Base-by-base conservation (phyloP, 2,797 vertebrate genomes). In the Rhinichthys osculus region DNA sequence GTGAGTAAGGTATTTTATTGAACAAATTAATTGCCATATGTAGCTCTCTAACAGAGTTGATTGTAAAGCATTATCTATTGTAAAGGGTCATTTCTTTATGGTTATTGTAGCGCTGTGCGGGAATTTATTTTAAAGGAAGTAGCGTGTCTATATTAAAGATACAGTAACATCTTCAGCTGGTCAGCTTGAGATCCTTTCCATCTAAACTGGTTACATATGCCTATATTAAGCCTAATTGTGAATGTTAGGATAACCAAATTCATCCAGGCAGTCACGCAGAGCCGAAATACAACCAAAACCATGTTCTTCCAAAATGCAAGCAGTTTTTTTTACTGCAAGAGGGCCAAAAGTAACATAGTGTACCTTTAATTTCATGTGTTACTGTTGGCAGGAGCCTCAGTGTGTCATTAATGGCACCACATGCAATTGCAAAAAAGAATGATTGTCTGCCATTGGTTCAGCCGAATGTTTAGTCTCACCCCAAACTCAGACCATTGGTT, bases 401-500 rank as follows among this genome's bases (percentile, higher is more conserved):
- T 59, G 52, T 76, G 30, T 21, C 10, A 76, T 10, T 54, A 3
- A 76, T 54, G 52, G 30, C 10, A 76, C 33, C 10, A 52, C 21
- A 11, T 10, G 7, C 11, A 78, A 78, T 8, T 38, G 52, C 19
- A 59, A 62, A 38, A 59, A 78, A 62, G 19, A 78, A 62, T 6
- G 74, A 38, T 13, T n/a, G 21, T 11, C 50, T 40, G 33, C 2
- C 4, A 79, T 67, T 66, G 17, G 62, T 38, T 81, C 30, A 9
- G 27, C 2, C 7, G 30, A 44, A 80, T 50, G 21, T 81, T 81
- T 52, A 81, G 44, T 38, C 19, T 64, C 78, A 69, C 62, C 78
- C 78, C 27, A 35, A 35, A 50, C 76, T 21, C 19, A 69, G 19
- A 44, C 44, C 13, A 81, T 69, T 81, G 78, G 78, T 52, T 67